Evolutionary conservation across 37 sponge, comb jelly and placozoan genomes (phyloP).

Genomic region (Haliclona indistincta): DNA sequence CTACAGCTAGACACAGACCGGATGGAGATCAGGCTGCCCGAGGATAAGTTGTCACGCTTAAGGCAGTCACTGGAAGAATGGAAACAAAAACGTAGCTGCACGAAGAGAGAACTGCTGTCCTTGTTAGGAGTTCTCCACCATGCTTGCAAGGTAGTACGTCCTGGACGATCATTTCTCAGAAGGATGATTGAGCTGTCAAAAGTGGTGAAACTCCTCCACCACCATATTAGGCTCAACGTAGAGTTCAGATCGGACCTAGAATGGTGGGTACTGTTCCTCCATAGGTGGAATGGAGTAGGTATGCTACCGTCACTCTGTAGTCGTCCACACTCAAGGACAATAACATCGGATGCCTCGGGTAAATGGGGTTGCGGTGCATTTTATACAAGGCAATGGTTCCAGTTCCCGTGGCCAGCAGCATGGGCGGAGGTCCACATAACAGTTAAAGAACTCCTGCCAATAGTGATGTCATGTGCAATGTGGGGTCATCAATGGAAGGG

Average conservation of each 20-base stretch:
- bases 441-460: constrained; percentile 40
- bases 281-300: not conserved
- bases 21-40: not conserved
- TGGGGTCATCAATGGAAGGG: constrained; percentile 43
- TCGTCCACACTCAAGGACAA: too few relatives aligned
- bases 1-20: not conserved
- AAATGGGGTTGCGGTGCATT: not conserved
- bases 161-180: not conserved
- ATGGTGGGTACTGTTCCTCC: not conserved
- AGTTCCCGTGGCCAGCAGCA: constrained; percentile 18
- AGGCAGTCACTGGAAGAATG: not conserved
- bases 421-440: constrained; percentile 13
- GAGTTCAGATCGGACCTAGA: not conserved
- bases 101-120: too few relatives aligned
- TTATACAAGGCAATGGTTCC: constrained; percentile 10
- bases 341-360: not conserved
- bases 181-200: not conserved
- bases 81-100: too few relatives aligned
- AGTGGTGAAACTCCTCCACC: not conserved
- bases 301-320: too few relatives aligned
- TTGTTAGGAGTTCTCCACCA: not conserved
- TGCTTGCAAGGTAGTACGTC: not conserved
- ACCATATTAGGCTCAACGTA: not conserved
- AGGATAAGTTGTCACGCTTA: not conserved
- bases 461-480: constrained; percentile 19